Evolutionary conservation across 1,140 invertebrate genomes (phyloP).

Genomic region (Halictus rubicundus): DNA sequence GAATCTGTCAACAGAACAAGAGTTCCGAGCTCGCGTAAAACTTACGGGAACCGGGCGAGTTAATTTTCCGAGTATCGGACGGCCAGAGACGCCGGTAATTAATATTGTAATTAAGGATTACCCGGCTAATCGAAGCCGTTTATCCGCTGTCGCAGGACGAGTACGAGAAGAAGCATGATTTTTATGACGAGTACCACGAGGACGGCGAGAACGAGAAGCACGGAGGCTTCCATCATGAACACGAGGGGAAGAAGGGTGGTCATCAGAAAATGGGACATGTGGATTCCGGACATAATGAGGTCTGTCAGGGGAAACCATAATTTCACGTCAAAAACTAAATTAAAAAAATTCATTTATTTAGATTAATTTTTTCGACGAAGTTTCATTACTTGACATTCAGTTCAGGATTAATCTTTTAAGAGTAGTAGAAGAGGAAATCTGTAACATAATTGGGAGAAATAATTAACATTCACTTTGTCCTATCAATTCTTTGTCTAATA

Average conservation of each 20-base stretch:
- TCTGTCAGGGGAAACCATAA: constrained; percentile 22
- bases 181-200: constrained; percentile 87
- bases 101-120: neutral
- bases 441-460: too few species aligned
- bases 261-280: constrained; percentile 77
- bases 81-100: neutral
- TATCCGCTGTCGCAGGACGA: constrained; percentile 79
- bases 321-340: too few species aligned
- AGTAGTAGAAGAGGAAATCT: too few species aligned
- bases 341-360: too few species aligned
- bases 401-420: too few species aligned
- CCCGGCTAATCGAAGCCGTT: neutral
- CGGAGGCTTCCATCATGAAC: constrained; percentile 82
- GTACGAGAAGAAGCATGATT: constrained; percentile 87
- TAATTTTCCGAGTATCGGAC: neutral
- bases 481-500: too few species aligned
- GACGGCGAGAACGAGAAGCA: constrained; percentile 84
- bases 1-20: neutral
- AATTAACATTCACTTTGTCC: too few species aligned
- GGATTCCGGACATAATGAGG: constrained; percentile 79
- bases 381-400: too few species aligned
- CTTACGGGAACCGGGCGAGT: neutral
- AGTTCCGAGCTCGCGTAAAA: neutral
- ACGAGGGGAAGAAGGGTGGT: constrained; percentile 81
- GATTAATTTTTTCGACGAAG: too few species aligned